Conservation (phyloP, 2,888 invertebrate species). For the Thecocarcelia acutangulata region DNA sequence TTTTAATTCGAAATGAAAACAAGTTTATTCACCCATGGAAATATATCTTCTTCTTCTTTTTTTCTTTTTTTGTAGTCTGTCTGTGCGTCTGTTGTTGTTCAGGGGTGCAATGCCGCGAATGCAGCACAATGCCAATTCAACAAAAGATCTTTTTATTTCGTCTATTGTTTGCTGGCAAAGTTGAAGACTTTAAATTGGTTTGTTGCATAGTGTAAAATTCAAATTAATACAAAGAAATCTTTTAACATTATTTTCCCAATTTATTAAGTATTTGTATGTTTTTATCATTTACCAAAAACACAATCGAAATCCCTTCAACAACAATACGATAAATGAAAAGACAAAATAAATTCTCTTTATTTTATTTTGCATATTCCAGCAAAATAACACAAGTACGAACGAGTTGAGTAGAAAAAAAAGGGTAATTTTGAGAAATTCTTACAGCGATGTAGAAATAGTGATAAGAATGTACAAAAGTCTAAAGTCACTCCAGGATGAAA, state of each 20-base stretch:
- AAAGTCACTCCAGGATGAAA: slow-evolving; percentile 59
- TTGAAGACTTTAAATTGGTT: slow-evolving; percentile 4
- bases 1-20: slow-evolving; percentile 59
- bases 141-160: slow-evolving; percentile 42
- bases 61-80: slow-evolving; percentile 2
- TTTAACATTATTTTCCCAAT: slow-evolving; percentile 48
- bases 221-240: slow-evolving; percentile 48
- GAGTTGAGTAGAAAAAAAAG: slow-evolving; percentile 37
- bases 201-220: slow-evolving; percentile 52
- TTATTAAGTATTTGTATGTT: slow-evolving; percentile 18
- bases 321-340: slow-evolving; percentile 24
- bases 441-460: slow-evolving; percentile 45
- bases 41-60: too few relatives aligned
- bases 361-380: slow-evolving; percentile 18
- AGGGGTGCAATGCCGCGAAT: slow-evolving; percentile 44
- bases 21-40: slow-evolving; percentile 60
- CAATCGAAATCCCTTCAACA: slow-evolving; percentile 39
- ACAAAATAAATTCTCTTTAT: slow-evolving; percentile 43
- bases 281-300: slow-evolving; percentile 42
- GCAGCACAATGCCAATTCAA: slow-evolving; percentile 32
- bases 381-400: slow-evolving; percentile 33
- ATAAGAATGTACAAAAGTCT: slow-evolving; percentile 64
- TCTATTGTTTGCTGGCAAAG: slow-evolving; percentile 42
- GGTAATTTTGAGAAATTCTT: slow-evolving; percentile 51
- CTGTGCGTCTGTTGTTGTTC: slow-evolving; percentile 20